Conservation (phyloP, 2,113 vertebrate genomes). For the Saccopteryx leptura region DNA sequence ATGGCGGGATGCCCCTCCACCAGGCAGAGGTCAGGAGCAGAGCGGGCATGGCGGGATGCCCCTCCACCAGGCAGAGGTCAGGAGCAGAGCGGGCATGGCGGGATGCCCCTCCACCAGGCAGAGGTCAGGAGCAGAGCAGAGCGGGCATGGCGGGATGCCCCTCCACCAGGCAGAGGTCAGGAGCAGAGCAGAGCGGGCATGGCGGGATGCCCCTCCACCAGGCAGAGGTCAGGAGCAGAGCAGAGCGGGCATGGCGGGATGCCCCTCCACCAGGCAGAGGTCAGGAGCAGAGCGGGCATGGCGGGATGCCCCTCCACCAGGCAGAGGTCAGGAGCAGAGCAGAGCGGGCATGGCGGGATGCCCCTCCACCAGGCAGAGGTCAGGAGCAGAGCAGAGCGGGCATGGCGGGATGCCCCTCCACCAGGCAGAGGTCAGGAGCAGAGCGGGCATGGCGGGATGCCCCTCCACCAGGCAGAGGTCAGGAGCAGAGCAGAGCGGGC, state of each 20-base stretch:
- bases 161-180: too few relatives aligned
- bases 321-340: accelerated
- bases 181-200: too few relatives aligned
- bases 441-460: accelerated
- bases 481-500: too few relatives aligned
- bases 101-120: not conserved
- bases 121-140: accelerated
- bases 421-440: accelerated
- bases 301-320: not conserved
- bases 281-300: accelerated
- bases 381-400: too few relatives aligned
- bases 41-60: accelerated
- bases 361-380: too few relatives aligned
- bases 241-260: accelerated
- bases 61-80: too few relatives aligned
- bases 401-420: not conserved
- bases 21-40: accelerated
- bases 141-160: accelerated
- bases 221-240: accelerated
- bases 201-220: not conserved
- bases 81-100: too few relatives aligned
- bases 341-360: accelerated
- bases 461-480: too few relatives aligned
- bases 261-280: too few relatives aligned
- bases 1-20: not conserved